Evolutionary conservation across 2,888 invertebrate genomes (phyloP).

Genomic region (Lingula anatina): DNA sequence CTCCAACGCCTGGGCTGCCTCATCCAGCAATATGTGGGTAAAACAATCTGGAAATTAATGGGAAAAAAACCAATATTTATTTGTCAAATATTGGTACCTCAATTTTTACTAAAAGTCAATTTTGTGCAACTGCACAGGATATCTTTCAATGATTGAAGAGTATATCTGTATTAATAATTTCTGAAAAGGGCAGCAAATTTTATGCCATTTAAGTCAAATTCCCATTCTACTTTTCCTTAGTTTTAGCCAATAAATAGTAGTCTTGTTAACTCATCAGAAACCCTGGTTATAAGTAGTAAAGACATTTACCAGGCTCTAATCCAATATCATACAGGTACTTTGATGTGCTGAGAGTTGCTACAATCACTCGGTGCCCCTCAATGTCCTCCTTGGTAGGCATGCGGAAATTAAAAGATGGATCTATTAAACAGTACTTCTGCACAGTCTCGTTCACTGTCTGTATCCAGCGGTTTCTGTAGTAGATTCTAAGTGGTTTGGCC

Average conservation of each 20-base stretch:
- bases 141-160: no score
- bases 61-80: background rate
- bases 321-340: conserved; percentile 67
- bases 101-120: no score
- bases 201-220: no score
- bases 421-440: conserved; percentile 69
- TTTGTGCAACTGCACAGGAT: no score
- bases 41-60: conserved; percentile 57
- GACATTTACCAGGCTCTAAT: no score
- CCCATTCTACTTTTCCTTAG: no score
- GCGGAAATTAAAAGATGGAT: conserved; percentile 59
- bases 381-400: conserved; percentile 70
- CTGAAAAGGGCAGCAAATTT: no score
- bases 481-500: conserved; percentile 70
- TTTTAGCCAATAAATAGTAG: no score
- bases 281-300: no score
- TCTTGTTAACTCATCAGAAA: no score
- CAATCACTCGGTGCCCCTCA: conserved; percentile 66
- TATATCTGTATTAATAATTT: no score
- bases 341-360: conserved; percentile 75
- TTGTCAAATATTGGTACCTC: no score
- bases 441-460: conserved; percentile 70
- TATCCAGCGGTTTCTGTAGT: conserved; percentile 74
- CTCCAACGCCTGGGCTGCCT: conserved; percentile 83
- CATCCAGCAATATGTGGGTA: conserved; percentile 78